A percentile compares a stretch with the other conserved stretches of the same genome.
These are phyloP conservation scores for Phymanthus crucifer DNA, from an alignment of 92 coral and sea anemone genomes.

Conservation along the genomic window DNA sequence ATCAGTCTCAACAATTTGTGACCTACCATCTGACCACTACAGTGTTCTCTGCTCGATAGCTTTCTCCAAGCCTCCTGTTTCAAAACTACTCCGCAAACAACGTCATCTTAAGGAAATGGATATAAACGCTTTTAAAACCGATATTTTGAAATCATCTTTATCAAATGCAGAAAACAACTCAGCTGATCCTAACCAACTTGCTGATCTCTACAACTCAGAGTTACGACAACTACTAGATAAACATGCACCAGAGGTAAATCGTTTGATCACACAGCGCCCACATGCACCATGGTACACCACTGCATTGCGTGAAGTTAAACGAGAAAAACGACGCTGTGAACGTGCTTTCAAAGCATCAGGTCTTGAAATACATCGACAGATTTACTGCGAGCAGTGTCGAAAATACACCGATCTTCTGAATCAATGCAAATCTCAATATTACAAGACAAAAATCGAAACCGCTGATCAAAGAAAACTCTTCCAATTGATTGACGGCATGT, in stretches of 20 bases:
- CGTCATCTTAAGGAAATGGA: background rate
- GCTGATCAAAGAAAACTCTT: background rate
- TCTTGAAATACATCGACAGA: background rate
- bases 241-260: conserved; percentile 23
- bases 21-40: background rate
- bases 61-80: background rate
- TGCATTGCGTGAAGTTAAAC: conserved; percentile 31
- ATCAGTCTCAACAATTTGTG: background rate
- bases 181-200: background rate
- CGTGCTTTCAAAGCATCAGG: background rate
- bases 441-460: background rate
- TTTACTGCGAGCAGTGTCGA: background rate
- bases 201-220: background rate
- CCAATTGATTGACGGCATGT: background rate
- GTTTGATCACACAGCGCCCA: conserved; percentile 18
- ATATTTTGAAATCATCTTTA: background rate
- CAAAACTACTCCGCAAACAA: background rate
- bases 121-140: background rate
- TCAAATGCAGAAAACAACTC: background rate
- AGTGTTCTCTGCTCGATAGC: background rate
- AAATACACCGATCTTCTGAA: background rate
- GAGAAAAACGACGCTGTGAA: background rate
- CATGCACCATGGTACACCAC: conserved; percentile 39
- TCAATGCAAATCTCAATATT: background rate
- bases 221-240: conserved; percentile 13